Base-by-base conservation (phyloP, 2,113 vertebrate species). In the Sinocyclocheilus anshuiensis region DNA sequence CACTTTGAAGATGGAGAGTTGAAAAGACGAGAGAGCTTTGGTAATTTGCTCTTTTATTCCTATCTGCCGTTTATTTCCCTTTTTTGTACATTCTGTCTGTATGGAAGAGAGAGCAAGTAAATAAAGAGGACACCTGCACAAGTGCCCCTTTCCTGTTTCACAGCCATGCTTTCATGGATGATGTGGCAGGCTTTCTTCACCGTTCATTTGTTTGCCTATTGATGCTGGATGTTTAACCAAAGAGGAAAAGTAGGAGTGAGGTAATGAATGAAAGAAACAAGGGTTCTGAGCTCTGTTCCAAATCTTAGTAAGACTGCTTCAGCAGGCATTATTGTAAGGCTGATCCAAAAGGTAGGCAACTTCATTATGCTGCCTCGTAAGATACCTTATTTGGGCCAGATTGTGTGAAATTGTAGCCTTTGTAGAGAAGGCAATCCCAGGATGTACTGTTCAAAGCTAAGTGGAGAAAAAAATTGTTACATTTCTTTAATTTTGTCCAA, bases 91-190 rank as follows among this genome's bases (percentile, higher is more conserved):
- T 65, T 33, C 22, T 50, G 53, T 39, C 53, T 86, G 50, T 57
- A 53, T 79, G 57, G 33, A 65, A 67, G 69, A 84, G 75, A 81
- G 85, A 74, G 78, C 74, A 83, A 82, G 67, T 86, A 81, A 88
- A 89, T 88, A 87, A 89, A 89, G 72, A 81, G 85, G 77, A 90
- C 86, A 87, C 89, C 87, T 88, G 87, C 57, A 57, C 77, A 53
- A 48, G 81, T 65, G 26, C 45, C 63, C 59, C 33, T 65, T 36
- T 63, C 75, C 42, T 79, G 53, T 50, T 45, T 26, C 81, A 57
- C 74, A 11, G 20, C 76, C 79, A 78, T 59, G 55, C 80, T 59
- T 81, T 87, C 59, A 82, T 76, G 81, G 87, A 61, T 69, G 48
- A 83, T 26, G 57, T 83, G 42, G 53, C 76, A 81, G 77, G 79